These are phyloP conservation scores for Lepus townsendii DNA, from an alignment of 2,797 vertebrate genomes.

Conservation along the genomic window DNA sequence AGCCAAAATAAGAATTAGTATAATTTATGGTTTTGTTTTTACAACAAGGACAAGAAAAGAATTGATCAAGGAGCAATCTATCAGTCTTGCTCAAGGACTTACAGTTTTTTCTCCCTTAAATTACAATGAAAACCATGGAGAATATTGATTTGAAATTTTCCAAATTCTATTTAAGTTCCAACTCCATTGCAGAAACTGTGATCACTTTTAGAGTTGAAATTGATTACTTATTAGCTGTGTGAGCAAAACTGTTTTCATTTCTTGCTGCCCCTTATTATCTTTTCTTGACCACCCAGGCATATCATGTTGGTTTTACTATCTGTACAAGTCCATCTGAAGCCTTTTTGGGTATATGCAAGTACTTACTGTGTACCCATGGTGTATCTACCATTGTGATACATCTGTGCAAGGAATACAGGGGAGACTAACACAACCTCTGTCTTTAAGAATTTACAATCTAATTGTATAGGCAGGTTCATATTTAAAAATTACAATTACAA, in stretches of 20 bases:
- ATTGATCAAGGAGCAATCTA: slow-evolving; percentile 70
- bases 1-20: slow-evolving; percentile 73
- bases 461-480: background rate
- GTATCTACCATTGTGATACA: background rate
- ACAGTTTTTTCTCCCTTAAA: slow-evolving; percentile 49
- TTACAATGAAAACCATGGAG: slow-evolving; percentile 72
- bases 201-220: slow-evolving; percentile 56
- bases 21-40: slow-evolving; percentile 81
- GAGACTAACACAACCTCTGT: background rate
- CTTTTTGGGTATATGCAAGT: background rate
- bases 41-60: slow-evolving; percentile 57
- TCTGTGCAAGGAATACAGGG: background rate
- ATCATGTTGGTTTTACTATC: slow-evolving; percentile 20
- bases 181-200: slow-evolving; percentile 48
- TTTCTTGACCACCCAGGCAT: slow-evolving; percentile 36
- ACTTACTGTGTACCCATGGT: background rate
- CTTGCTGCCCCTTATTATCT: slow-evolving; percentile 53
- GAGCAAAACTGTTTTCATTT: slow-evolving; percentile 37
- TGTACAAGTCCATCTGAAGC: background rate
- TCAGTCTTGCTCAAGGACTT: slow-evolving; percentile 64
- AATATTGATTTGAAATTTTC: slow-evolving; percentile 72
- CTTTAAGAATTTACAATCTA: background rate
- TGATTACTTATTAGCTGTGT: slow-evolving; percentile 59
- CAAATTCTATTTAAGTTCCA: slow-evolving; percentile 70
- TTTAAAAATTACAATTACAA: slow-evolving; percentile 46